Evolutionary conservation across 2,888 invertebrate species (phyloP).

Genomic region (Galerucella pusilla): DNA sequence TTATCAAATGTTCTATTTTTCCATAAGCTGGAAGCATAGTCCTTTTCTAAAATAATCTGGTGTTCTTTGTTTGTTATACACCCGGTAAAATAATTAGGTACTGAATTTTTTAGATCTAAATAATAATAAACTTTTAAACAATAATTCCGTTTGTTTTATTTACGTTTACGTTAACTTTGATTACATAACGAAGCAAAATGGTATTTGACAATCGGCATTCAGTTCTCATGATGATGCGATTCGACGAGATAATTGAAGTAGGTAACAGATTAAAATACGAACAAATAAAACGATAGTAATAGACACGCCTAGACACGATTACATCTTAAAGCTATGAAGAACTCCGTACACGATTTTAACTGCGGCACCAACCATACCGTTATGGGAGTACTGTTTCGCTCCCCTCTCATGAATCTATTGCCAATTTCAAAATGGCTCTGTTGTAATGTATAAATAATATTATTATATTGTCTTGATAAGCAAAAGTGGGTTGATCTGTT

Average conservation of each 20-base stretch:
- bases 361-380: conserved; percentile 44
- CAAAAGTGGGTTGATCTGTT: background rate
- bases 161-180: conserved; percentile 1
- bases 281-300: conserved; percentile 40
- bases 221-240: conserved; percentile 29
- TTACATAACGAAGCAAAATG: conserved; percentile 20
- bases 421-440: conserved; percentile 39
- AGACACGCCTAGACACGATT: conserved; percentile 49
- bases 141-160: background rate
- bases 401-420: conserved; percentile 33
- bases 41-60: no score
- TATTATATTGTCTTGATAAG: background rate
- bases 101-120: background rate
- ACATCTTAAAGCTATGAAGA: conserved; percentile 43
- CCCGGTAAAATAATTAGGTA: background rate
- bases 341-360: conserved; percentile 39
- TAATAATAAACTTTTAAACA: background rate
- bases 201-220: conserved; percentile 24
- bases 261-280: conserved; percentile 32
- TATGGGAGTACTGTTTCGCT: conserved; percentile 36
- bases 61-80: background rate
- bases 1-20: no score
- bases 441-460: background rate
- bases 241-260: conserved; percentile 20
- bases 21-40: no score